Evolutionary conservation across 2,888 invertebrate species (phyloP).

Genomic region (Mantis religiosa): DNA sequence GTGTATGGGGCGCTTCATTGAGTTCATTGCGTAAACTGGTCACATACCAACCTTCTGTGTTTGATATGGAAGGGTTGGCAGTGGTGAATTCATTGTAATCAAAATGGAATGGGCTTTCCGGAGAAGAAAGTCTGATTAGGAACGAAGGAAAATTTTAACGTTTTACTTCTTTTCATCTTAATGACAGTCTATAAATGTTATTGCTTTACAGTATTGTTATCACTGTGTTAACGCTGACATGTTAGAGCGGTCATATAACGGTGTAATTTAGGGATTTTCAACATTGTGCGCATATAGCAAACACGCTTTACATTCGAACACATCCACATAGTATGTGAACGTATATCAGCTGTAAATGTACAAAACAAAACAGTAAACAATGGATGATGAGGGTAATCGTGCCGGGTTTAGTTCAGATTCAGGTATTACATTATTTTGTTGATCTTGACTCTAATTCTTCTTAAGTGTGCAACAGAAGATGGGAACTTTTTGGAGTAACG

Average conservation of each 20-base stretch:
- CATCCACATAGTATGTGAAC: neutral
- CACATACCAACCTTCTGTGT: no score
- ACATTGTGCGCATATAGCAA: neutral
- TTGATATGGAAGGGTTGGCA: no score
- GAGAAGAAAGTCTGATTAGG: no score
- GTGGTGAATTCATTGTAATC: no score
- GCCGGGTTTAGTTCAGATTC: slow-evolving; percentile 1
- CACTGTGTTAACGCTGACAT: neutral
- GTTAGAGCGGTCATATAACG: neutral
- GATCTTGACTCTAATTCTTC: neutral
- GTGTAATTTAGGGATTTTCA: neutral
- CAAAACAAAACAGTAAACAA: neutral
- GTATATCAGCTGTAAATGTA: neutral
- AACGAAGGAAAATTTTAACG: neutral
- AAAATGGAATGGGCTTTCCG: no score
- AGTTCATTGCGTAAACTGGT: no score
- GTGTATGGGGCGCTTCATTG: no score
- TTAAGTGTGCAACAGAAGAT: slow-evolving; percentile 11
- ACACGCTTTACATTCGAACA: neutral
- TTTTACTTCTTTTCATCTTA: neutral
- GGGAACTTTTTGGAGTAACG: slow-evolving; percentile 24
- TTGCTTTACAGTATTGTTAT: neutral
- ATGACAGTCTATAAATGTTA: neutral
- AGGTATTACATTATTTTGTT: slow-evolving; percentile 12
- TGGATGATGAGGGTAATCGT: neutral